phyloP scores from a whole-genome alignment of 2,113 vertebrate species.

The Silurus asotus region DNA sequence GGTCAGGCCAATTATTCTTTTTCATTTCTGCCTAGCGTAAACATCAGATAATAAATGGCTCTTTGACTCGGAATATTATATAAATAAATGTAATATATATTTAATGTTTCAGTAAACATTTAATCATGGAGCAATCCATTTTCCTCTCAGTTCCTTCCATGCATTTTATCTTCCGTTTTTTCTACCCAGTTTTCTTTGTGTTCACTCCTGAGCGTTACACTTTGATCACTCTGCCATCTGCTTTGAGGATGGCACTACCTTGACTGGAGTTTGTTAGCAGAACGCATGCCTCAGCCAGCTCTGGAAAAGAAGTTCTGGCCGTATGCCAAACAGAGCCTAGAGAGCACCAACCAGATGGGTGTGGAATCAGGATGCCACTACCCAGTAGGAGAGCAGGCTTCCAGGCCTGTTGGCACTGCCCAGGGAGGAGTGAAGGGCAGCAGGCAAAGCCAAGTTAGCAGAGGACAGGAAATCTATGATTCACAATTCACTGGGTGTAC shows the following conservation, averaged over 20 bases:
- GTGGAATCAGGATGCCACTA: slow-evolving; percentile 45
- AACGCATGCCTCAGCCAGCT: slow-evolving; percentile 28
- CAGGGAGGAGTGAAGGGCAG: slow-evolving; percentile 36
- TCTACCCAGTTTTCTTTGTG: slow-evolving; percentile 27
- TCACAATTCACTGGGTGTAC: neutral
- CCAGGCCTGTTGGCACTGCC: slow-evolving; percentile 19
- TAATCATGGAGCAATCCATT: slow-evolving; percentile 6
- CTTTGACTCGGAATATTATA: neutral
- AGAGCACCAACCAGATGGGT: slow-evolving; percentile 49
- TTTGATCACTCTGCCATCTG: slow-evolving; percentile 46
- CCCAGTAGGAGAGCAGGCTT: slow-evolving; percentile 32
- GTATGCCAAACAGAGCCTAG: slow-evolving; percentile 38
- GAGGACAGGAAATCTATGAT: slow-evolving; percentile 10
- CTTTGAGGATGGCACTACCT: slow-evolving; percentile 44
- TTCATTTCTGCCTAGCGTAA: neutral
- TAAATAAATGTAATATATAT: neutral
- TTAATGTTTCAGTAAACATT: slow-evolving; percentile 13
- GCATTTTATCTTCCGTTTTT: slow-evolving; percentile 1
- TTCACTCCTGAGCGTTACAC: slow-evolving; percentile 40
- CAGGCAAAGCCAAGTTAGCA: neutral
- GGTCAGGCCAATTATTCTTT: neutral
- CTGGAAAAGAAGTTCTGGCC: slow-evolving; percentile 39
- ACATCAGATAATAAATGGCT: neutral
- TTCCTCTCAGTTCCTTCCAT: slow-evolving; percentile 27
- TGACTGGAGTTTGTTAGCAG: slow-evolving; percentile 39